A percentile compares a stretch with the other conserved stretches of the same genome.
phyloP scores from a whole-genome alignment of 2,888 invertebrate genomes.

The Corbicula japonica region DNA sequence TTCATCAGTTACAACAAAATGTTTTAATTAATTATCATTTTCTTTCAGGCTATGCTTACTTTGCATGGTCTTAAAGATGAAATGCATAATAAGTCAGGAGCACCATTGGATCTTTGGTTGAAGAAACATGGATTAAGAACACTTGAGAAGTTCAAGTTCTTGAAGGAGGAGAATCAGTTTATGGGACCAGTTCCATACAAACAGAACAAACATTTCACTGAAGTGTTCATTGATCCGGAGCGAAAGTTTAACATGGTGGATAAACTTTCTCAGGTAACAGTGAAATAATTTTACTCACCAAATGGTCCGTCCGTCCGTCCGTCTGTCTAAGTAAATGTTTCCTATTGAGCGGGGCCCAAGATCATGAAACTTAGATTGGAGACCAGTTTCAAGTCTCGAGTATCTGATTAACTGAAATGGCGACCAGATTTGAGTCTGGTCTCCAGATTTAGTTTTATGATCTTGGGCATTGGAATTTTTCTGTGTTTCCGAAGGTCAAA shows the following conservation, averaged over 20 bases:
- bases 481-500: too few relatives aligned
- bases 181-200: slow-evolving; percentile 93
- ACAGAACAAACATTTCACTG: slow-evolving; percentile 93
- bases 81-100: slow-evolving; percentile 92
- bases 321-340: too few relatives aligned
- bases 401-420: too few relatives aligned
- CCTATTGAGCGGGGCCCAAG: too few relatives aligned
- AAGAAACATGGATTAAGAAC: slow-evolving; percentile 94
- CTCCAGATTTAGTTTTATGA: too few relatives aligned
- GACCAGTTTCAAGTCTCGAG: too few relatives aligned
- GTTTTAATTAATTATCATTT: background rate
- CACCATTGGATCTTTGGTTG: slow-evolving; percentile 96
- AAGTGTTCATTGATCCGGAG: slow-evolving; percentile 97
- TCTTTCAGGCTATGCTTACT: slow-evolving; percentile 94
- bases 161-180: slow-evolving; percentile 86
- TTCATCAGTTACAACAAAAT: too few relatives aligned
- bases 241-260: slow-evolving; percentile 95
- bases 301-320: too few relatives aligned
- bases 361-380: too few relatives aligned
- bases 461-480: too few relatives aligned
- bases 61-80: slow-evolving; percentile 93
- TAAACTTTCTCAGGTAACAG: slow-evolving; percentile 96
- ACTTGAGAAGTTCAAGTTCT: slow-evolving; percentile 92
- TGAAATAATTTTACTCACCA: too few relatives aligned
- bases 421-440: too few relatives aligned